A percentile compares a stretch with the other conserved stretches of the same genome.
Evolutionary conservation across 2,797 vertebrate species (phyloP).

Genomic region (Muraenolepis orangiensis): DNA sequence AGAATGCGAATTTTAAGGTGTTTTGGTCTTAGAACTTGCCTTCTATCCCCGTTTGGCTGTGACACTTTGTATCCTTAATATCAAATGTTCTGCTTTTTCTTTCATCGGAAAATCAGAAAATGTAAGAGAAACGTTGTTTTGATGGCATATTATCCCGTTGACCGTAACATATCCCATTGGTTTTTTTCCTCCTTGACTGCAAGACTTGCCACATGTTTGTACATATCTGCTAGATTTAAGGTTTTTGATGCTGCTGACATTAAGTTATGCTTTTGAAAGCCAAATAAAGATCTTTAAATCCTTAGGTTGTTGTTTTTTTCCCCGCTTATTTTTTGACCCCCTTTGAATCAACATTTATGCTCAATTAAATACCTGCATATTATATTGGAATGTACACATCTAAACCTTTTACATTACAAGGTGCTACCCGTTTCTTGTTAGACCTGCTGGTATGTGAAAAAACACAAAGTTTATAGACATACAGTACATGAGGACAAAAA

Average conservation of each 20-base stretch:
- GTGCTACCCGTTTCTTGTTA: not conserved
- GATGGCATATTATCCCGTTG: conserved; percentile 41
- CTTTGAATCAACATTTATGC: not conserved
- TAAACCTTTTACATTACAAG: not conserved
- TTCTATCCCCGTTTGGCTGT: conserved; percentile 38
- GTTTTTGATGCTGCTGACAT: conserved; percentile 82
- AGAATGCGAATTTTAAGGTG: conserved; percentile 32
- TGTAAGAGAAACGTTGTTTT: conserved; percentile 47
- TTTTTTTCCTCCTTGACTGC: conserved; percentile 68
- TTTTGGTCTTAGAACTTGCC: conserved; percentile 57
- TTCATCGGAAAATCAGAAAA: conserved; percentile 46
- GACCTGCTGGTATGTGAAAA: not conserved
- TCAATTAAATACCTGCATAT: not conserved
- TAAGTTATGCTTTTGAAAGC: conserved; percentile 83
- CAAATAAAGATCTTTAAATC: conserved; percentile 83
- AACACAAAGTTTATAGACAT: not conserved
- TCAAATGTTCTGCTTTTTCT: conserved; percentile 62
- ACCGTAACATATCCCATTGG: conserved; percentile 55
- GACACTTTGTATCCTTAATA: conserved; percentile 41
- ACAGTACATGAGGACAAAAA: not conserved
- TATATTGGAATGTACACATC: not conserved
- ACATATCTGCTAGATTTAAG: conserved; percentile 81
- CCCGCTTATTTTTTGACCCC: not conserved
- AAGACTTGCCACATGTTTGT: conserved; percentile 80
- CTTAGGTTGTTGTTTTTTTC: conserved; percentile 4